Conservation (phyloP, 2,113 vertebrate species). For the Ornithorhynchus anatinus region DNA sequence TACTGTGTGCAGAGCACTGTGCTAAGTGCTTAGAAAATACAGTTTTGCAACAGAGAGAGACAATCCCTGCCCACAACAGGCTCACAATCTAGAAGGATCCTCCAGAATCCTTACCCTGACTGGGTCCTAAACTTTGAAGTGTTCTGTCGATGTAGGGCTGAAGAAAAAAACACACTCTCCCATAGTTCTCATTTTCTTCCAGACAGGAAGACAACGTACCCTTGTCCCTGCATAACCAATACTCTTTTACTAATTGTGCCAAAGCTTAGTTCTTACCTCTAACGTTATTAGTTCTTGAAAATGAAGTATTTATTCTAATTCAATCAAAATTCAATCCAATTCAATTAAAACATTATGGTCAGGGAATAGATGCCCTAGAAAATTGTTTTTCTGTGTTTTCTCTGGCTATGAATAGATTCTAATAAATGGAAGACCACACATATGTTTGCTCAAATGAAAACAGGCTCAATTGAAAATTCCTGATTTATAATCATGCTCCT, state of each 20-base stretch:
- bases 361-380: conserved; percentile 70
- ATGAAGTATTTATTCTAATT: conserved; percentile 48
- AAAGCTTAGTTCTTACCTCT: conserved; percentile 37
- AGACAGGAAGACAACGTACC: no score
- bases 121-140: no score
- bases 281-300: conserved; percentile 65
- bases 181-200: no score
- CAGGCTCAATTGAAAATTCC: conserved; percentile 46
- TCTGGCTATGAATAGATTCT: conserved; percentile 57
- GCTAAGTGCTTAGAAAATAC: no score
- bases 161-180: no score
- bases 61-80: no score
- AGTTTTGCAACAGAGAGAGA: no score
- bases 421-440: conserved; percentile 61
- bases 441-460: conserved; percentile 61
- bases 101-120: no score
- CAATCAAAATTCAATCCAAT: conserved; percentile 60
- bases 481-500: conserved; percentile 44
- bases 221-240: no score
- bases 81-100: no score
- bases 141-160: no score
- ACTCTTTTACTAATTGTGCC: conserved; percentile 22
- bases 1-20: no score
- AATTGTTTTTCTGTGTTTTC: conserved; percentile 71
- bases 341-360: conserved; percentile 66